phyloP scores from a whole-genome alignment of 2,797 vertebrate genomes.

The Lepilemur septentrionalis region DNA sequence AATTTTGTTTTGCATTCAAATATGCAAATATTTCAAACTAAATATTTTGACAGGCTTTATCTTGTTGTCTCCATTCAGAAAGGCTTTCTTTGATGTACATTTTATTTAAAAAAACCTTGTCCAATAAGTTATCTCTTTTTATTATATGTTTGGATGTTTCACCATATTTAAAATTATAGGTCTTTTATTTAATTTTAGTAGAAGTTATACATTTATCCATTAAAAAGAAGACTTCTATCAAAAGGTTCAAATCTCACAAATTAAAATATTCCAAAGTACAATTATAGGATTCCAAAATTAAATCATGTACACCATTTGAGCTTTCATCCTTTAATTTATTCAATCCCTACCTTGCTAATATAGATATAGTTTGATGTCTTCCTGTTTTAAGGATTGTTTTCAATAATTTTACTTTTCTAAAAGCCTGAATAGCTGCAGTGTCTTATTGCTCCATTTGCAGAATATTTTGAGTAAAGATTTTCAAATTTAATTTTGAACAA shows the following conservation, averaged over 20 bases:
- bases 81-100: neutral
- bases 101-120: neutral
- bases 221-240: neutral
- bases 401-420: neutral
- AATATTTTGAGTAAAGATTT: neutral
- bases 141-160: neutral
- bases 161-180: neutral
- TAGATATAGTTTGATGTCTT: neutral
- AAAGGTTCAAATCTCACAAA: neutral
- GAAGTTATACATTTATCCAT: neutral
- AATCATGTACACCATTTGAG: neutral
- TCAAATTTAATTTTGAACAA: slow-evolving; percentile 12
- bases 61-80: neutral
- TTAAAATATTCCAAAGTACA: neutral
- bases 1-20: neutral
- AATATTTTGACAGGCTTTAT: neutral
- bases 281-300: neutral
- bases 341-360: neutral
- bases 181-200: neutral
- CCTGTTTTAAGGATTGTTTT: neutral
- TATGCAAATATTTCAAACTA: neutral
- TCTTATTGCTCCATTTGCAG: neutral
- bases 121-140: neutral
- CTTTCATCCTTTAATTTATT: neutral
- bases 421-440: neutral